phyloP scores from a whole-genome alignment of 2,113 vertebrate species.

The Erpornis zantholeuca region DNA sequence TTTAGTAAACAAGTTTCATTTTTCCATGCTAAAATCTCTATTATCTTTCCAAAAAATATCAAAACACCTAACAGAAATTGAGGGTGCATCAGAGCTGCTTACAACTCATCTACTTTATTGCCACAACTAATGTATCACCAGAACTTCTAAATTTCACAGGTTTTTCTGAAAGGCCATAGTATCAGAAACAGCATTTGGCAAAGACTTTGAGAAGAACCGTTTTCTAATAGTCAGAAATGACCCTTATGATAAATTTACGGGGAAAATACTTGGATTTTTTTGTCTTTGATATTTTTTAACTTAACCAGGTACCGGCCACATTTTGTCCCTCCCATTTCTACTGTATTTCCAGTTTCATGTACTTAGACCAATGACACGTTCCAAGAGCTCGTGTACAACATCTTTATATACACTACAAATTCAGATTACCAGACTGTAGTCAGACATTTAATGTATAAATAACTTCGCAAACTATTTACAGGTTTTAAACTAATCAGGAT shows the following conservation, averaged over 20 bases:
- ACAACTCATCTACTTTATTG: neutral
- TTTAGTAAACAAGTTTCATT: slow-evolving; percentile 17
- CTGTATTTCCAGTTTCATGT: neutral
- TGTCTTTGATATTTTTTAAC: neutral
- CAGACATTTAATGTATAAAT: slow-evolving; percentile 59
- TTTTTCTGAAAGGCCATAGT: neutral
- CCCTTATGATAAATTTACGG: neutral
- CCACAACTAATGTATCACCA: neutral
- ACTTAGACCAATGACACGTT: slow-evolving; percentile 7
- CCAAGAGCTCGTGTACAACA: slow-evolving; percentile 38
- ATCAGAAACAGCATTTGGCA: slow-evolving; percentile 9
- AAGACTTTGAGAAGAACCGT: neutral
- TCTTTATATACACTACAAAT: slow-evolving; percentile 60
- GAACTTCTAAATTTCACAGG: neutral
- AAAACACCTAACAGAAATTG: neutral
- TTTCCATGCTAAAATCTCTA: slow-evolving; percentile 12
- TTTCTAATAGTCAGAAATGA: neutral
- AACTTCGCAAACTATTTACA: slow-evolving; percentile 65
- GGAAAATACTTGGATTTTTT: neutral
- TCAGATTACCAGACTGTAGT: slow-evolving; percentile 19
- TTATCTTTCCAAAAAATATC: neutral
- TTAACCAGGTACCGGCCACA: neutral
- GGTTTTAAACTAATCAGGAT: slow-evolving; percentile 38
- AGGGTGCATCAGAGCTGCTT: neutral
- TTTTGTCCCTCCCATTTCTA: neutral